Evolutionary conservation across 2,113 vertebrate species (phyloP), one percentile per base, ranked within the genome.

Genomic region (Nasalis larvatus): DNA sequence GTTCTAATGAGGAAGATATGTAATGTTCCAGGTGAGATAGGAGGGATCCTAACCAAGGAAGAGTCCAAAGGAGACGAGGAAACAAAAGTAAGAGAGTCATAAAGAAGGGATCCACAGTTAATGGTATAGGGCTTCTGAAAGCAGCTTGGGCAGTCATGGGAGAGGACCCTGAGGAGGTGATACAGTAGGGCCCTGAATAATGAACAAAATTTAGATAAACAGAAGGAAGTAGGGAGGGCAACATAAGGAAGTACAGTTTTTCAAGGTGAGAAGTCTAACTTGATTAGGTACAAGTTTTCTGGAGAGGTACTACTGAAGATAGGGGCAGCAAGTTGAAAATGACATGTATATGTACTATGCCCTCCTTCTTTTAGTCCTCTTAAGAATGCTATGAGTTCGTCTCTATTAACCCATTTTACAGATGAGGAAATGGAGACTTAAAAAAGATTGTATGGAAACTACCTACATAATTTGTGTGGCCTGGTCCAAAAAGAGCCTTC

Each of bases 281-380:
- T 45, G 35, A 82, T 47, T 37, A 80, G 77, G 42, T 5, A 54
- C 35, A 69, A 10, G 27, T 42, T 91, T 91, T 76, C 37, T 6
- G 2, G 8, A 42, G 9, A 20, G 25, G 14, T 69, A 3, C 0
- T 20, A 27, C 4, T n/a, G 32, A 56, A 87, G 23, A 92, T 8
- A 35, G 74, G 6, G 4, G 3, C 52, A 93, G 13, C 21, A 58
- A 74, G 11, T 74, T 40, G 32, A 23, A 94, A 89, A 30, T 13
- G 30, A 37, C 23, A 58, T 20, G 9, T 0, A 1, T 0, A 0
- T 7, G 25, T 14, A 49, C 30, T 63, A 10, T 8, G 12, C 20
- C 25, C 37, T 86, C 40, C 40, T 86, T 86, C 47, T 45, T 73
- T 84, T 37, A 8, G 9, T 77, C 49, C 42, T 82, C 7, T 49